Evolutionary conservation across 2,888 invertebrate genomes (phyloP).

Genomic region (Xanthorhoe designata): DNA sequence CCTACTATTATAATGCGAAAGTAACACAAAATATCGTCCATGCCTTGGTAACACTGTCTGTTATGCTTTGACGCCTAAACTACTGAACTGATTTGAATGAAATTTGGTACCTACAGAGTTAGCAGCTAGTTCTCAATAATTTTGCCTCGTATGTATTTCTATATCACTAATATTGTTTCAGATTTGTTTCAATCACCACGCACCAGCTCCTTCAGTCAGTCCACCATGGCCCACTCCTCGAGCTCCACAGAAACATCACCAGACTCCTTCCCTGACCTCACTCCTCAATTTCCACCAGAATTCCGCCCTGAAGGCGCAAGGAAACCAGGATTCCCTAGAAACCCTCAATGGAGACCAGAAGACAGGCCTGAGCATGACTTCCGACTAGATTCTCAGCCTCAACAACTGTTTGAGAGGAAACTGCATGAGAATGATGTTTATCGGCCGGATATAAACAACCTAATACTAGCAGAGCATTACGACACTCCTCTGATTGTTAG

Average conservation of each 20-base stretch:
- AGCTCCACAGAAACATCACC: conserved; percentile 76
- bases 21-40: too few species aligned
- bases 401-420: conserved; percentile 6
- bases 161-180: conserved; percentile 42
- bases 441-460: conserved; percentile 8
- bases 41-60: too few species aligned
- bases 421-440: conserved; percentile 1
- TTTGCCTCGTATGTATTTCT: not conserved
- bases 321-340: conserved; percentile 24
- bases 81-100: too few species aligned
- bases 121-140: too few species aligned
- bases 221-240: conserved; percentile 62
- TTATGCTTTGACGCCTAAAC: too few species aligned
- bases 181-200: conserved; percentile 49
- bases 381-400: conserved; percentile 1
- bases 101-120: too few species aligned
- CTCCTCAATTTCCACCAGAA: conserved; percentile 31
- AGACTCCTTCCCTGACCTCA: conserved; percentile 64
- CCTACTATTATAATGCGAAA: too few species aligned
- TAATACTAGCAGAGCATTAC: conserved; percentile 8
- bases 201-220: conserved; percentile 44
- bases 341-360: conserved; percentile 9
- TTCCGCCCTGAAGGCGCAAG: conserved; percentile 24
- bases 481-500: conserved; percentile 48
- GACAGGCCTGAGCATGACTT: conserved; percentile 5